These are phyloP conservation scores for Ifrita kowaldi DNA, from an alignment of 2,113 vertebrate genomes.

Conservation along the genomic window DNA sequence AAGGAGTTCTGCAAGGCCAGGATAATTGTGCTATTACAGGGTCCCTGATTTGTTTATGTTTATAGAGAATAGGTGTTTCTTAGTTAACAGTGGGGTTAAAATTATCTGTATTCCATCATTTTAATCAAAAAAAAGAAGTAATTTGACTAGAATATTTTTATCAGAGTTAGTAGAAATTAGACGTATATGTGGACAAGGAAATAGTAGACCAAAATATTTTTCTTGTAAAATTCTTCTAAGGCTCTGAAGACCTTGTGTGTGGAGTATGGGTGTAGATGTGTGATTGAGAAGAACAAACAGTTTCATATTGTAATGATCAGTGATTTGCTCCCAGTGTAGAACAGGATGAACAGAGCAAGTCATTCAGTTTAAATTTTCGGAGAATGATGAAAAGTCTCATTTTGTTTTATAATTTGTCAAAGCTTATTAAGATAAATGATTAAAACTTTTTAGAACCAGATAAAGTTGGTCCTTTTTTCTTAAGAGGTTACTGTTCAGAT, in stretches of 20 bases:
- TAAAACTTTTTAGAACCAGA: background rate
- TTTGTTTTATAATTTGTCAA: background rate
- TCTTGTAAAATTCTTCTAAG: background rate
- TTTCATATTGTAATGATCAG: background rate
- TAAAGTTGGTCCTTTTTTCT: background rate
- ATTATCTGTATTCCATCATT: background rate
- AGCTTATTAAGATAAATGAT: background rate
- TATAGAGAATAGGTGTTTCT: accelerated
- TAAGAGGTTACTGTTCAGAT: background rate
- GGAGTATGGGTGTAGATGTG: background rate
- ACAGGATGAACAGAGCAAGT: background rate
- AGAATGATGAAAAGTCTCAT: background rate
- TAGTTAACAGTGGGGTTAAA: background rate
- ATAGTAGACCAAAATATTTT: background rate
- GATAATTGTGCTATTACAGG: background rate
- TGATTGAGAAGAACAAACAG: background rate
- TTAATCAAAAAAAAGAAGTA: background rate
- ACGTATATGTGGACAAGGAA: background rate
- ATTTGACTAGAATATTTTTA: background rate
- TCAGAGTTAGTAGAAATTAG: background rate
- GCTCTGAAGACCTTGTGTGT: background rate
- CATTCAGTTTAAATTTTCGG: background rate
- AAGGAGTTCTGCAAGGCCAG: background rate
- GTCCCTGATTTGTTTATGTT: background rate
- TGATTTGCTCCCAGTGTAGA: background rate